phyloP scores from a whole-genome alignment of 2,797 vertebrate species.

The Chaenodraco wilsoni region DNA sequence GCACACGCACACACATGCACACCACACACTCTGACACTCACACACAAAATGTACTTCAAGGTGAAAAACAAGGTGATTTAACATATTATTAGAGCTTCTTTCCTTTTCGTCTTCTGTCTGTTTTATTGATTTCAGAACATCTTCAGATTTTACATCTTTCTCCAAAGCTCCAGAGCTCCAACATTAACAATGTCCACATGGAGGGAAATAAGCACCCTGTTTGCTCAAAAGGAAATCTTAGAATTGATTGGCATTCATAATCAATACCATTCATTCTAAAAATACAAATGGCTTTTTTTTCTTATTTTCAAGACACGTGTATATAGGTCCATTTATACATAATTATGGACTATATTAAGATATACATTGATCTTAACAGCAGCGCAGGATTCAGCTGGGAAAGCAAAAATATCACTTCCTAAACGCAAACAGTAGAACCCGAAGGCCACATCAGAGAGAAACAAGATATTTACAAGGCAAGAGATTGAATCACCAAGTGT shows the following conservation, averaged over 20 bases:
- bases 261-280: not conserved
- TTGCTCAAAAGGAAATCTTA: not conserved
- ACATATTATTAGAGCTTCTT: conserved; percentile 2
- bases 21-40: conserved; percentile 2
- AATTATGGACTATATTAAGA: not conserved
- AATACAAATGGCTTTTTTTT: not conserved
- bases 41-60: conserved; percentile 36
- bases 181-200: not conserved
- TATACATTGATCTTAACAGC: conserved; percentile 6
- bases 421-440: not conserved
- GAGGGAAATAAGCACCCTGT: not conserved
- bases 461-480: not conserved
- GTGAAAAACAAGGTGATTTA: conserved; percentile 43
- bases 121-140: not conserved
- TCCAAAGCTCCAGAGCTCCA: not conserved
- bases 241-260: not conserved
- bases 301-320: not conserved
- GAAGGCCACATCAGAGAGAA: not conserved
- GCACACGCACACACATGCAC: conserved; percentile 4
- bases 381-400: conserved; percentile 7
- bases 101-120: not conserved
- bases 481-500: not conserved
- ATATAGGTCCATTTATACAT: not conserved
- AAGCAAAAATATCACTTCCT: not conserved
- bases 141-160: not conserved